Percentiles rank a stretch among this genome's conserved stretches.
Conservation (phyloP, 2,888 invertebrate species). For the Lissocephala sabroskyi region DNA sequence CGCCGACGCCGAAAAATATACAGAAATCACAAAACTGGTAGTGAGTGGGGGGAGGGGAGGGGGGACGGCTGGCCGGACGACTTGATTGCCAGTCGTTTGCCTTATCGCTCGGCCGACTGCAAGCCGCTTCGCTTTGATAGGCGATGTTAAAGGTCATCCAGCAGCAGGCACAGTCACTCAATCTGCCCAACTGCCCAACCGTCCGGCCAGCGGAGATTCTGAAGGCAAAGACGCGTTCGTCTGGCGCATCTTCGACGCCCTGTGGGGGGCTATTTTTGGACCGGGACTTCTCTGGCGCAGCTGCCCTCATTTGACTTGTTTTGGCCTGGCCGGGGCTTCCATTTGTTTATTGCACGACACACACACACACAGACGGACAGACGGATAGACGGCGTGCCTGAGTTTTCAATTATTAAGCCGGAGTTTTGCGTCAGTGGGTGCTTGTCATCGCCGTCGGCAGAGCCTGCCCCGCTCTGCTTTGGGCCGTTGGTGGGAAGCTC, state of each 20-base stretch:
- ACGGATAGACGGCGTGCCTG: too few species aligned
- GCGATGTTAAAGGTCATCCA: not conserved
- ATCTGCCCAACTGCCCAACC: too few species aligned
- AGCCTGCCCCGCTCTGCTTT: too few species aligned
- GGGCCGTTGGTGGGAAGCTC: too few species aligned
- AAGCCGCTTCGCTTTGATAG: not conserved
- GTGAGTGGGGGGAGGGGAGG: not conserved
- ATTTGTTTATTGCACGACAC: too few species aligned
- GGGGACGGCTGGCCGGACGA: constrained; percentile 6
- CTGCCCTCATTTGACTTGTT: too few species aligned
- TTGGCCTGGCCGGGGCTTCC: too few species aligned
- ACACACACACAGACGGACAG: constrained; percentile 8
- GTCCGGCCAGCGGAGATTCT: constrained; percentile 22
- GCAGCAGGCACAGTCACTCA: not conserved
- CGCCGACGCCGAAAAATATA: not conserved
- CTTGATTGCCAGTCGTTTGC: constrained; percentile 51
- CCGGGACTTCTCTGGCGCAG: too few species aligned
- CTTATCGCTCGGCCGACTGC: constrained; percentile 46
- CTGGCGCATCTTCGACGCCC: too few species aligned
- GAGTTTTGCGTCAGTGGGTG: constrained; percentile 37
- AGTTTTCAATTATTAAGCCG: constrained; percentile 59
- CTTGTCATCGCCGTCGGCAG: too few species aligned
- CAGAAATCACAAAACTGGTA: not conserved
- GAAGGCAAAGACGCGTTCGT: too few species aligned
- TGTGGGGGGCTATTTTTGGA: too few species aligned